phyloP scores from a whole-genome alignment of 2,113 vertebrate genomes.

The Psilopsiagon aurifrons region DNA sequence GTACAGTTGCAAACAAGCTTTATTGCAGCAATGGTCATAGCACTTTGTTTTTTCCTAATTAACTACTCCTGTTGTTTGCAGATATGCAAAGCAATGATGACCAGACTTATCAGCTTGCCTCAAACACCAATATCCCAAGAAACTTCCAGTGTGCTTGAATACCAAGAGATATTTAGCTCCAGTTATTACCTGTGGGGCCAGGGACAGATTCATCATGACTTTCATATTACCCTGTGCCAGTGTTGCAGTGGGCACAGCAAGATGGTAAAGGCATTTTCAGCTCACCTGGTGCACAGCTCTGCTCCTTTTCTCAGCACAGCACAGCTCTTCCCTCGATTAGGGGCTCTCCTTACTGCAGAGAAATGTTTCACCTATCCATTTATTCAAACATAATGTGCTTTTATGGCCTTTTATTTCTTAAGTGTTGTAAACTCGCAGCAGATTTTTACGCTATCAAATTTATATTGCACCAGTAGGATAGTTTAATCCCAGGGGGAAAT shows the following conservation, averaged over 20 bases:
- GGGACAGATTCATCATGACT: rapidly evolving
- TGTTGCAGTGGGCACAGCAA: rapidly evolving
- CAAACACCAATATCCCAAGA: rapidly evolving
- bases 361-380: background rate
- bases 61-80: background rate
- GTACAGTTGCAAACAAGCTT: background rate
- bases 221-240: rapidly evolving
- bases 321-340: background rate
- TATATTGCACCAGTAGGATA: background rate
- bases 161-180: background rate
- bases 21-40: background rate
- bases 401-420: constrained; percentile 46
- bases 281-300: background rate
- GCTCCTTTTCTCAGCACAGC: background rate
- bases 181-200: background rate
- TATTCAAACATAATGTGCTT: background rate
- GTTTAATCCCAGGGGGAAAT: background rate
- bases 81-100: rapidly evolving
- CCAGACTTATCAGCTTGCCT: rapidly evolving
- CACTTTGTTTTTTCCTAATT: background rate
- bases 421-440: background rate
- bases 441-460: constrained; percentile 41
- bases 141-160: background rate
- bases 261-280: background rate
- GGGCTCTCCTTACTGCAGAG: background rate